Percentiles rank a stretch among this genome's conserved stretches.
Conservation (phyloP, 2,113 vertebrate species). For the Ancistrus triradiatus region DNA sequence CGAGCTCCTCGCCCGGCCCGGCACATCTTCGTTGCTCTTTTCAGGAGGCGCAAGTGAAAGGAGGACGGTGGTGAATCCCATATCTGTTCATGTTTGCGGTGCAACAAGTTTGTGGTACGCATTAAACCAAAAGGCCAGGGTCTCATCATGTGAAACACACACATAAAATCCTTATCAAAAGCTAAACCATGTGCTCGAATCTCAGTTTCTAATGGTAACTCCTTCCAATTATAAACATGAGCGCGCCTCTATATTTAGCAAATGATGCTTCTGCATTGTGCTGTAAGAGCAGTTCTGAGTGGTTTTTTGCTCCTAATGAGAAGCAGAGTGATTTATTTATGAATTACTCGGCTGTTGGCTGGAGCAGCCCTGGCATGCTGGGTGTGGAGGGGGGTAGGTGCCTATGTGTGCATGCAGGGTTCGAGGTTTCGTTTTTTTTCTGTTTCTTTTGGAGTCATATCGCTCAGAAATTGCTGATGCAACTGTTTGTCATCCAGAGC, state of each 20-base stretch:
- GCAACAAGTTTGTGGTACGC: not conserved
- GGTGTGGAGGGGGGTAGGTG: slow-evolving; percentile 17
- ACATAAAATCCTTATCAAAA: too few relatives aligned
- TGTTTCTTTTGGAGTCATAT: slow-evolving; percentile 66
- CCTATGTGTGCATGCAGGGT: slow-evolving; percentile 8
- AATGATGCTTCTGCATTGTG: slow-evolving; percentile 48
- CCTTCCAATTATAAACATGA: slow-evolving; percentile 1
- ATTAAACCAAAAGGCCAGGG: too few relatives aligned
- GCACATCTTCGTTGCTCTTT: not conserved
- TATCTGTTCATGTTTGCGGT: not conserved
- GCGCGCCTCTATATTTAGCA: slow-evolving; percentile 12
- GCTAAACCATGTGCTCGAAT: not conserved
- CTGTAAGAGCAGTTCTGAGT: slow-evolving; percentile 63
- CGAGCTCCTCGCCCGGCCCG: slow-evolving; percentile 4
- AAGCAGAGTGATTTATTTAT: slow-evolving; percentile 75
- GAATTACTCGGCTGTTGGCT: slow-evolving; percentile 72
- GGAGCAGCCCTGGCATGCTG: slow-evolving; percentile 64
- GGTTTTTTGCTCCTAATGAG: slow-evolving; percentile 68
- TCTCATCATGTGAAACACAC: too few relatives aligned
- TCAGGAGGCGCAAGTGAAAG: not conserved
- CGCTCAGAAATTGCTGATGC: slow-evolving; percentile 77
- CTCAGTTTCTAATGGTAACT: not conserved
- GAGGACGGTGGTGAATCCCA: not conserved
- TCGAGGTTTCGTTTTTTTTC: slow-evolving; percentile 33
- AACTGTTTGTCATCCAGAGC: slow-evolving; percentile 76